Percentiles rank a stretch among this genome's conserved stretches.
Evolutionary conservation across 64 coral and sea anemone species (phyloP).

Genomic region (Trachythela sp.): DNA sequence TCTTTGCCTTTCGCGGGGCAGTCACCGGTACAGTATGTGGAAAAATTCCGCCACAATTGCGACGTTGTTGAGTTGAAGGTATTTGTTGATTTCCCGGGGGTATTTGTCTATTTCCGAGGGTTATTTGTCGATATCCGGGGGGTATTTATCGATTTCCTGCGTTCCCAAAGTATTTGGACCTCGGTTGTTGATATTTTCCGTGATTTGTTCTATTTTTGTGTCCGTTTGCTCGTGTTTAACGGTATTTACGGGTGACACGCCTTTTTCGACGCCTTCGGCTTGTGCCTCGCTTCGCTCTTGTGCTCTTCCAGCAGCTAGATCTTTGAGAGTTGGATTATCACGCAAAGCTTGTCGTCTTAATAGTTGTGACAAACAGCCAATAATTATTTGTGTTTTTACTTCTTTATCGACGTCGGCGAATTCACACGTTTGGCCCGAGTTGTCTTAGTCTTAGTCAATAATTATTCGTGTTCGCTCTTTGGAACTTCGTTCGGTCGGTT

Average conservation of each 20-base stretch:
- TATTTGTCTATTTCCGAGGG: too few relatives aligned
- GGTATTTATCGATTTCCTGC: too few relatives aligned
- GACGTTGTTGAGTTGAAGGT: neutral
- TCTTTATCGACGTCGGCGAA: neutral
- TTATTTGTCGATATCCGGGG: too few relatives aligned
- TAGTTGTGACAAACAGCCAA: neutral
- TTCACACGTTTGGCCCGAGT: neutral
- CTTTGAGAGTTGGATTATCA: neutral
- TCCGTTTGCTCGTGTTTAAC: neutral
- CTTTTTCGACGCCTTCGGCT: neutral
- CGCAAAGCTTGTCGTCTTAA: neutral
- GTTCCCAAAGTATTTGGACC: neutral
- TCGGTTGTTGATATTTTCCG: neutral
- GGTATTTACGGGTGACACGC: neutral
- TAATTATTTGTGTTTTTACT: conserved; percentile 18
- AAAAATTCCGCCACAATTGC: neutral
- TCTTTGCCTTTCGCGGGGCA: conserved; percentile 42
- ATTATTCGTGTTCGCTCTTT: neutral
- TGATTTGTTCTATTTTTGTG: neutral
- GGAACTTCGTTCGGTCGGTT: neutral
- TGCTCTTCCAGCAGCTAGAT: conserved; percentile 20
- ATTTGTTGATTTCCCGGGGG: too few relatives aligned
- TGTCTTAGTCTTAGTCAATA: neutral
- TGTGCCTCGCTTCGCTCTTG: neutral
- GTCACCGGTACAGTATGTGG: neutral